Conservation (phyloP, 2,113 vertebrate species). For the Hyla sarda region DNA sequence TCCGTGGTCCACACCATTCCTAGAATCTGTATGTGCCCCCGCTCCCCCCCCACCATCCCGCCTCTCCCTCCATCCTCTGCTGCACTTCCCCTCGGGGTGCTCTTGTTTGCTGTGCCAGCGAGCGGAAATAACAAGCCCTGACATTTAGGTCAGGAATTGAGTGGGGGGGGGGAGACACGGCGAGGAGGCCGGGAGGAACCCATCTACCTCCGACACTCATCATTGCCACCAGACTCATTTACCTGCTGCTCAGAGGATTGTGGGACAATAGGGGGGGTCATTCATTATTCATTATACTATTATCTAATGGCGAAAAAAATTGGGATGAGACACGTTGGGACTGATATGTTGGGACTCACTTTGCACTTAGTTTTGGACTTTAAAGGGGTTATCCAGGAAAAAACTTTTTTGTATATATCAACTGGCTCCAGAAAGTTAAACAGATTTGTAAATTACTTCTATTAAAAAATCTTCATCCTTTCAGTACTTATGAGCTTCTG, state of each 20-base stretch:
- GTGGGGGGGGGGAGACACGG: background rate
- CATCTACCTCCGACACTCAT: background rate
- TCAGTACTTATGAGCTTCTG: too few species aligned
- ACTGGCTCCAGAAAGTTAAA: too few species aligned
- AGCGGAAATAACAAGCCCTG: conserved; percentile 33
- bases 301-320: background rate
- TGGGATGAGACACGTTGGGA: background rate
- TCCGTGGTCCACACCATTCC: background rate
- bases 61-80: conserved; percentile 26
- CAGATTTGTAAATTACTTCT: too few species aligned
- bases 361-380: background rate
- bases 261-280: background rate
- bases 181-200: background rate
- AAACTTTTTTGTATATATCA: too few species aligned
- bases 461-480: too few species aligned
- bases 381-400: too few species aligned
- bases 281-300: background rate
- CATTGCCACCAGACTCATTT: conserved; percentile 20
- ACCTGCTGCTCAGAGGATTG: conserved; percentile 10
- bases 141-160: conserved; percentile 40
- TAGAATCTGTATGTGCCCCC: background rate
- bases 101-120: conserved; percentile 18
- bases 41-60: background rate
- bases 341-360: background rate
- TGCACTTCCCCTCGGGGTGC: conserved; percentile 25